A percentile compares a stretch with the other conserved stretches of the same genome.
Evolutionary conservation across 1,140 invertebrate genomes (phyloP).

Genomic region (Augochlora pura): DNA sequence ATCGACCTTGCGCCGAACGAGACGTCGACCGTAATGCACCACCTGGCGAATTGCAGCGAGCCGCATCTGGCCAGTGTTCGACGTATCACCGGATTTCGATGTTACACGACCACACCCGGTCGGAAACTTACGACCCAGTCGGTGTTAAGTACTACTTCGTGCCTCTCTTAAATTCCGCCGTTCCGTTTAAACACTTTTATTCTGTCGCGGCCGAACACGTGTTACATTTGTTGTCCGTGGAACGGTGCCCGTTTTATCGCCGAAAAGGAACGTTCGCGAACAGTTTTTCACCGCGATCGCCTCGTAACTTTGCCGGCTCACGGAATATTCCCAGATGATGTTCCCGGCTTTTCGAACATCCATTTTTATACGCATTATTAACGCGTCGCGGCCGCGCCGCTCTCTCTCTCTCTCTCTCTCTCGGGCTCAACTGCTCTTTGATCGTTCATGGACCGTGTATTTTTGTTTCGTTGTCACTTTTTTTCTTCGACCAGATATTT

Average conservation of each 20-base stretch:
- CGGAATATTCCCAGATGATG: no score
- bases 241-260: not conserved
- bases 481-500: no score
- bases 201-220: not conserved
- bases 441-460: no score
- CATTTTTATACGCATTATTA: no score
- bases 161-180: constrained; percentile 17
- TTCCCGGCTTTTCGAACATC: no score
- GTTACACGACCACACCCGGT: constrained; percentile 1
- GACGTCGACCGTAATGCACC: constrained; percentile 5
- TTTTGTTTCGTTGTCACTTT: no score
- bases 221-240: not conserved
- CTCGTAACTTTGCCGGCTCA: no score
- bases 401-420: no score
- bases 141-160: constrained; percentile 9
- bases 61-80: not conserved
- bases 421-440: no score
- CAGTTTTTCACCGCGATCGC: not conserved
- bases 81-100: constrained; percentile 15
- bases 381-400: no score
- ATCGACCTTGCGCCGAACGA: not conserved
- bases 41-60: constrained; percentile 12
- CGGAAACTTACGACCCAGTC: constrained; percentile 13
- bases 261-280: not conserved
- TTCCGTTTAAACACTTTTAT: not conserved